phyloP scores from a whole-genome alignment of 2,113 vertebrate species.

The Tragelaphus imberbis region DNA sequence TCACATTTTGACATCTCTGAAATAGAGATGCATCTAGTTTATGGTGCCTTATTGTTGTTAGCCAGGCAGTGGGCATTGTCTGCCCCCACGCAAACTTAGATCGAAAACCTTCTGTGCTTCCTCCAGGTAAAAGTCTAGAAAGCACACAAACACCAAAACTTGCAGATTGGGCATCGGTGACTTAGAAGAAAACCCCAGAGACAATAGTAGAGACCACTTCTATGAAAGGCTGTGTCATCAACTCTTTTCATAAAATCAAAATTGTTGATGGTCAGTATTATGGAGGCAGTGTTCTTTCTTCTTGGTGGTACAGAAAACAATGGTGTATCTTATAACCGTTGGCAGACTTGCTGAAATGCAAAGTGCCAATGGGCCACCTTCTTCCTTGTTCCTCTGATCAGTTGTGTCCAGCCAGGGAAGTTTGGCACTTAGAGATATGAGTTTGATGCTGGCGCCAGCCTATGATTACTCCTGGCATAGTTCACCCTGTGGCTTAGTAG shows the following conservation, averaged over 20 bases:
- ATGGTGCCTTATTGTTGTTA: background rate
- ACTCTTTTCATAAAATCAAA: background rate
- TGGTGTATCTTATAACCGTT: background rate
- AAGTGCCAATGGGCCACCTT: background rate
- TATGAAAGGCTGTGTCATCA: background rate
- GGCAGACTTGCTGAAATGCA: background rate
- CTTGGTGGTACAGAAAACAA: background rate
- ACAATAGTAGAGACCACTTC: background rate
- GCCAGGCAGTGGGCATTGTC: background rate
- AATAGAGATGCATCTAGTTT: background rate
- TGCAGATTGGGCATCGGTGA: background rate
- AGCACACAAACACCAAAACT: background rate
- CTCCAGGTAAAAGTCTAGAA: slow-evolving; percentile 1
- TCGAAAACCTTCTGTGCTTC: background rate
- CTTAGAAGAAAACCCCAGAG: background rate
- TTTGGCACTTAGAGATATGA: background rate
- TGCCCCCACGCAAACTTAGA: background rate
- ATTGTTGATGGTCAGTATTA: background rate
- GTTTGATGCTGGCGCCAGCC: background rate
- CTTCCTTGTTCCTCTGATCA: background rate
- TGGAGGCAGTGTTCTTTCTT: background rate
- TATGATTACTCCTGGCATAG: background rate
- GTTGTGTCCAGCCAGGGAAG: background rate
- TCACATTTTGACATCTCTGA: background rate
- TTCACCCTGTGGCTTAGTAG: background rate